Base-by-base conservation (phyloP, 1,140 invertebrate species). In the Neelides sp. region DNA sequence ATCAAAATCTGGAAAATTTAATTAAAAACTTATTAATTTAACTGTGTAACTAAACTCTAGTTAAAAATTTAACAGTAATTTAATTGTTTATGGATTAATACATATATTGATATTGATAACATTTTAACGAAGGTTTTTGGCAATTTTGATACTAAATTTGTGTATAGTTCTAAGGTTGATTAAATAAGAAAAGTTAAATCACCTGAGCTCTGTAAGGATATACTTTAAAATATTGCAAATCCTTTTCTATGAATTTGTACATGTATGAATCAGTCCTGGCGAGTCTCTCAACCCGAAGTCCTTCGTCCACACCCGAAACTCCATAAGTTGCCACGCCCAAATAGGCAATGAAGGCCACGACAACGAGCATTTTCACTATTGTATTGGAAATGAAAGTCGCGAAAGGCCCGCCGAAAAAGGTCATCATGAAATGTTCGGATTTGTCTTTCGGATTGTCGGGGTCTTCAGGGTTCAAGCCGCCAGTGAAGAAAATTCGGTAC, bases 151-250 rank as follows among this genome's bases (percentile, higher is more conserved):
- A n/a, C n/a, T n/a, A n/a, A n/a, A n/a, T n/a, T n/a, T n/a, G n/a
- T n/a, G n/a, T n/a, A n/a, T n/a, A n/a, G n/a, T n/a, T n/a, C n/a
- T n/a, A n/a, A n/a, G n/a, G n/a, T n/a, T n/a, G n/a, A n/a, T n/a
- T n/a, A n/a, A n/a, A n/a, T n/a, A n/a, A n/a, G n/a, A n/a, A n/a
- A 20, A 7, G 5, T 23, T 20, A 43, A 17, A 13, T 62, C 58
- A 84, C 83, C 76, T 87, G 84, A 66, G 89, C 82, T 58, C 82
- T 78, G 63, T 91, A 92, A 0, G 87, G 86, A 68, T 85, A 91
- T 65, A 90, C 85, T 60, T 85, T 73, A 69, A 88, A 93, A 66
- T 85, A 91, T 48, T 77, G 74, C 62, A 91, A 86, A 68, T 93
- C 86, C 8, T 82, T 73, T 62, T 91, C 82, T 64, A 91, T 91